Evolutionary conservation across 1,140 invertebrate species (phyloP), one percentile per base, ranked within the genome.

Genomic region (Pseudachorutes palmiensis): DNA sequence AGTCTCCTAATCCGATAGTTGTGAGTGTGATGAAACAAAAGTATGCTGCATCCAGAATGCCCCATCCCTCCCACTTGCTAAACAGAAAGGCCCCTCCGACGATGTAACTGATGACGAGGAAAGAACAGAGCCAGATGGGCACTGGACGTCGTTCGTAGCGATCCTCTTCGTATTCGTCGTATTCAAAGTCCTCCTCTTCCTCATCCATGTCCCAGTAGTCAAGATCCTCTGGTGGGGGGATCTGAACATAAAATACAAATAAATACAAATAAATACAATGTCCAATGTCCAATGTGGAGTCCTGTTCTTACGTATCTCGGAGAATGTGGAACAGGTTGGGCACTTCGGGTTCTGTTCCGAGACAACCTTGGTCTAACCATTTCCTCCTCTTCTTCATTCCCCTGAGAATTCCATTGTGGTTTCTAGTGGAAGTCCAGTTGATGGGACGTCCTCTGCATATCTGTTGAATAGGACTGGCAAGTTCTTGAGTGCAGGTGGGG

Each of bases 11-110:
- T 5, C 92, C 94, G 64, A 96, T 96, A 0, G 93, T 97, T 0
- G 93, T 94, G 41, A 97, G 81, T 0, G 93, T 97, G 67, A 97
- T 94, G 79, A 97, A 97, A 78, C 92, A 96, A 78, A 96, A 97
- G 77, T 97, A 97, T 0, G 91, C 91, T 0, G 92, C 90, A 76
- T 97, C 92, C 62, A 95, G 81, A 74, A 91, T 92, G 0, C 82
- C 82, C 94, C 94, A 97, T 2, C 78, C 73, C 41, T 85, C 81
- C 92, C 91, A 88, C 62, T 83, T 81, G 57, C 84, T 84, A 79
- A 97, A 95, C 0, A 94, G 83, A 66, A 86, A 89, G 0, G 90
- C 91, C 1, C 92, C 92, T 0, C 87, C 89, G 51, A 93, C 82
- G 71, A 94, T 94, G 76, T 94, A 94, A 41, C 88, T 88, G 16